These are phyloP conservation scores for Pelobates fuscus DNA, from an alignment of 2,113 vertebrate species.

Conservation along the genomic window DNA sequence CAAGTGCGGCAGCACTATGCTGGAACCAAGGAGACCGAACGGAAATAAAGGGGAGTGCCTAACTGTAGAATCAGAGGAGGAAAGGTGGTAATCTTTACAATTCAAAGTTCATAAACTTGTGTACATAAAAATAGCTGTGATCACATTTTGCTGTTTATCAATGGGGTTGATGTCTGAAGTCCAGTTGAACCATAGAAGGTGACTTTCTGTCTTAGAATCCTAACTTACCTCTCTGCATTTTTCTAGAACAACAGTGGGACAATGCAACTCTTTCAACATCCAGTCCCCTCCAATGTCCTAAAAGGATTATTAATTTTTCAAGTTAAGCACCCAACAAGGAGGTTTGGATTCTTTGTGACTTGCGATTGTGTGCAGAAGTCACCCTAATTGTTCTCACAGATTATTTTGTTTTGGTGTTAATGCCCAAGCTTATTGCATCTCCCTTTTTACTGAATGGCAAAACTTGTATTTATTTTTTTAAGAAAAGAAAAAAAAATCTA, in stretches of 20 bases:
- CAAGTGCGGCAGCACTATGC: constrained; percentile 64
- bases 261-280: not conserved
- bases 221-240: constrained; percentile 13
- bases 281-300: no score
- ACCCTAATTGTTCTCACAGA: not conserved
- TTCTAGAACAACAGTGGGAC: not conserved
- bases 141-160: constrained; percentile 41
- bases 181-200: not conserved
- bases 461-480: constrained; percentile 34
- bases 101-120: constrained; percentile 21
- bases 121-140: constrained; percentile 37
- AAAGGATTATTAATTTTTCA: not conserved
- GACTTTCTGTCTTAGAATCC: not conserved
- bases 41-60: constrained; percentile 10
- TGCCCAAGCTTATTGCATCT: not conserved
- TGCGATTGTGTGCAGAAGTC: not conserved
- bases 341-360: not conserved
- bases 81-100: constrained; percentile 14
- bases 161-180: constrained; percentile 27
- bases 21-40: constrained; percentile 51
- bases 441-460: constrained; percentile 15
- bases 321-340: not conserved
- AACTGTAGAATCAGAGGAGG: constrained; percentile 31
- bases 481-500: constrained; percentile 5
- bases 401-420: not conserved